Base-by-base conservation (phyloP, 2,113 vertebrate genomes). In the Sakesphorus luctuosus region DNA sequence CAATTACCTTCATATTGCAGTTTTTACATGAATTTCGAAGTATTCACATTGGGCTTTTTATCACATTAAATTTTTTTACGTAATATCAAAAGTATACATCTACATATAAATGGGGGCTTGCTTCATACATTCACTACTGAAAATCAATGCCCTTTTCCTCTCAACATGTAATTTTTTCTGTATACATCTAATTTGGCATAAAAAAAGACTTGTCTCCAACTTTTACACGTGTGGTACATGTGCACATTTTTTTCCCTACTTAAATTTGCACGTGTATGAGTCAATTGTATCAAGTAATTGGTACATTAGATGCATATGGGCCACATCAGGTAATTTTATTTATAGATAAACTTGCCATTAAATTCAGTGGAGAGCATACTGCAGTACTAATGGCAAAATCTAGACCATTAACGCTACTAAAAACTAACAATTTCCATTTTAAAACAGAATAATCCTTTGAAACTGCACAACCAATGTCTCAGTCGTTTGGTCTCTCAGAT, bases 1-100 rank as follows among this genome's bases (percentile, higher is more conserved):
- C 97, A 97, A 75, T 95, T 96, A 97, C 93, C 94, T 97, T 98
- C 96, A 78, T 94, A 96, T 89, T 96, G 97, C 98, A 97, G 97
- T 97, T 98, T 98, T 97, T 96, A 96, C 96, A 91, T 96, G 88
- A 93, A 96, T 95, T 96, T 98, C 68, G 75, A 83, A 98, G 82
- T 93, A 97, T 94, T 97, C 89, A 56, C 94, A 89, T 80, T 97
- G 94, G 84, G 97, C 93, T 97, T 97, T 89, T 86, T 97, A 96
- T 94, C 92, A 62, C 95, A 95, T 66, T 75, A 94, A 72, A 86
- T 96, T 97, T 97, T 96, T 94, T 97, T 53, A 83, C 81, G 73
- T 97, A 91, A 73, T 97, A 91, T 97, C 93, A 77, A 92, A 96
- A 97, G 44, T 90, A 78, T 75, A 35, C 80, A 68, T 97, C 95